These are phyloP conservation scores for Saguinus midas DNA, from an alignment of 2,113 vertebrate genomes.

Conservation along the genomic window DNA sequence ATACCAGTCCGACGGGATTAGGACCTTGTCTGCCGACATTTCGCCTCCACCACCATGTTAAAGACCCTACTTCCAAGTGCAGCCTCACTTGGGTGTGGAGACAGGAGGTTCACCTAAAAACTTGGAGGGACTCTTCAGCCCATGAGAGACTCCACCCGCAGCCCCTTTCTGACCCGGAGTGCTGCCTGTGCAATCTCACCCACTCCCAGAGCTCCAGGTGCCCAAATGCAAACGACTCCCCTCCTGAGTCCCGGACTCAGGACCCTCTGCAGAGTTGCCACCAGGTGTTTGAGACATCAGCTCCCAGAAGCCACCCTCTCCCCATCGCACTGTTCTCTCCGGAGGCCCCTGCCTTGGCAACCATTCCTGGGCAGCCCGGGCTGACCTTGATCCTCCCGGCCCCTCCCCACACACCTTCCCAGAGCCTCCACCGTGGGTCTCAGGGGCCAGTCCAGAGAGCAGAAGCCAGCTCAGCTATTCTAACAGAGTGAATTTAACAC, in stretches of 20 bases:
- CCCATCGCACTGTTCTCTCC: background rate
- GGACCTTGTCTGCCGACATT: background rate
- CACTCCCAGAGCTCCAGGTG: background rate
- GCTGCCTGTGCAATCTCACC: background rate
- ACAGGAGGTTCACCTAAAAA: too few relatives aligned
- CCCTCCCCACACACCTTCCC: too few relatives aligned
- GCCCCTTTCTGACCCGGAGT: background rate
- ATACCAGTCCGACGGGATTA: accelerated
- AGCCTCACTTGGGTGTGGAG: background rate
- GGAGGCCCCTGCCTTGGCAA: too few relatives aligned
- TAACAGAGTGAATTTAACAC: accelerated
- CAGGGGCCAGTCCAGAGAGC: background rate
- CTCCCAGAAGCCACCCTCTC: background rate
- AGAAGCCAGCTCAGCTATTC: background rate
- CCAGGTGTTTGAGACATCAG: accelerated
- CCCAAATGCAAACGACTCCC: too few relatives aligned
- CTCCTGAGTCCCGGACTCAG: too few relatives aligned
- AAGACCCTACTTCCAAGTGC: accelerated
- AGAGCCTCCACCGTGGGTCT: background rate
- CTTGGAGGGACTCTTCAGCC: too few relatives aligned
- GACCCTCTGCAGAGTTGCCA: background rate
- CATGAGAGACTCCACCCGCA: background rate
- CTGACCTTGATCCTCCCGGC: too few relatives aligned
- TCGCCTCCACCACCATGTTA: accelerated
- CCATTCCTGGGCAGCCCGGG: background rate